phyloP scores from a whole-genome alignment of 2,797 vertebrate species.

The Delichon dasypus region DNA sequence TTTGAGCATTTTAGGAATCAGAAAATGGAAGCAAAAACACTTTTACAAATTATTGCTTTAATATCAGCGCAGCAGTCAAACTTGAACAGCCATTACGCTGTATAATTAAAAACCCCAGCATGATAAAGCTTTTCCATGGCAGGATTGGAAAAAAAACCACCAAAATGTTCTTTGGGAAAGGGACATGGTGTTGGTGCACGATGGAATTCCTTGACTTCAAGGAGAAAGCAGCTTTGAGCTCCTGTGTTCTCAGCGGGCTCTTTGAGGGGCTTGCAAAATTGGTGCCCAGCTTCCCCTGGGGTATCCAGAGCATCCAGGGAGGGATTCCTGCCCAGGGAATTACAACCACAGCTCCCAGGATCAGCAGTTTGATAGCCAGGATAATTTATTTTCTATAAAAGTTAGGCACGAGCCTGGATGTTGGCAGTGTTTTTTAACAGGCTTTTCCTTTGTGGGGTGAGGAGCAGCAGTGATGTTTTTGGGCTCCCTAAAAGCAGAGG shows the following conservation, averaged over 20 bases:
- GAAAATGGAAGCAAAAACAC: not conserved
- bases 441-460: not conserved
- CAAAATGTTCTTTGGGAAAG: not conserved
- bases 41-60: not conserved
- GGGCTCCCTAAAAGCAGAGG: not conserved
- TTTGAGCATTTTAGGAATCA: not conserved
- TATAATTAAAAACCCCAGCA: not conserved
- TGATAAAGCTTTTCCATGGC: not conserved
- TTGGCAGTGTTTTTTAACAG: accelerated
- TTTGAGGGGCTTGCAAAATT: not conserved
- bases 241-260: not conserved
- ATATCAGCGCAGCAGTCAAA: not conserved
- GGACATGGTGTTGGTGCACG: not conserved
- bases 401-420: not conserved
- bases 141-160: not conserved
- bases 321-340: not conserved
- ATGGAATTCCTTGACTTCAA: not conserved
- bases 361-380: accelerated
- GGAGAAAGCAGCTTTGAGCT: not conserved
- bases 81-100: not conserved
- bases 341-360: not conserved
- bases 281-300: not conserved
- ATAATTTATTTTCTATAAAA: not conserved
- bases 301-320: not conserved
- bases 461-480: not conserved